Evolutionary conservation across 2,888 invertebrate genomes (phyloP).

Genomic region (Microdon myrmicae): DNA sequence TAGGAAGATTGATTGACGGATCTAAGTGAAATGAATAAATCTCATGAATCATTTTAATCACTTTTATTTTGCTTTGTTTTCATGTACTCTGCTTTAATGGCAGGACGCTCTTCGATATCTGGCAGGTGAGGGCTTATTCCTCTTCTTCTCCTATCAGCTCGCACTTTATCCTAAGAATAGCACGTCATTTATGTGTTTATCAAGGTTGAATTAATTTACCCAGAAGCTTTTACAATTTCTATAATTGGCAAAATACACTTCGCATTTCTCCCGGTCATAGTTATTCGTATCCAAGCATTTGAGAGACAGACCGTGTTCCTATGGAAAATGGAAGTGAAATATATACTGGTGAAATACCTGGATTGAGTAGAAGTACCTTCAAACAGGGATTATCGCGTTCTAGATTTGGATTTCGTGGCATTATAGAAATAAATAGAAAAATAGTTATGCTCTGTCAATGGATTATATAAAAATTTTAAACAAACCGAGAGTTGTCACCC

Average conservation of each 20-base stretch:
- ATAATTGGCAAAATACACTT: constrained; percentile 78
- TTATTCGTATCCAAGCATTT: constrained; percentile 78
- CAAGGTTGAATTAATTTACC: constrained; percentile 69
- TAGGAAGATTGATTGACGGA: background rate
- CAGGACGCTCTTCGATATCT: constrained; percentile 74
- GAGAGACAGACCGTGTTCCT: constrained; percentile 80
- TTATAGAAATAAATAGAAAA: too few relatives aligned
- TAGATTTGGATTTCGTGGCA: constrained; percentile 62
- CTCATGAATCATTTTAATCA: constrained; percentile 7
- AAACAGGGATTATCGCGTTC: constrained; percentile 65
- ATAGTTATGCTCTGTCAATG: too few relatives aligned
- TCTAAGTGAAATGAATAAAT: constrained; percentile 1
- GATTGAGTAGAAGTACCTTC: constrained; percentile 55
- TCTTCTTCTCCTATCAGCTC: constrained; percentile 70
- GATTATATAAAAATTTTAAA: too few relatives aligned
- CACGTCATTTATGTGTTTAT: background rate
- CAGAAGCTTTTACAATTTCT: constrained; percentile 84
- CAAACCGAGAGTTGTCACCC: constrained; percentile 6
- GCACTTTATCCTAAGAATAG: constrained; percentile 71
- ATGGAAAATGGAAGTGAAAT: constrained; percentile 53
- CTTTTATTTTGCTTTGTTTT: constrained; percentile 59
- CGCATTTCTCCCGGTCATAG: constrained; percentile 75
- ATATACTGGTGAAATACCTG: background rate
- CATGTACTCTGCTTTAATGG: constrained; percentile 74
- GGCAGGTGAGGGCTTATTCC: constrained; percentile 78